Percentiles rank a stretch among this genome's conserved stretches.
Evolutionary conservation across 2,113 vertebrate genomes (phyloP).

Genomic region (Cololabis saira): DNA sequence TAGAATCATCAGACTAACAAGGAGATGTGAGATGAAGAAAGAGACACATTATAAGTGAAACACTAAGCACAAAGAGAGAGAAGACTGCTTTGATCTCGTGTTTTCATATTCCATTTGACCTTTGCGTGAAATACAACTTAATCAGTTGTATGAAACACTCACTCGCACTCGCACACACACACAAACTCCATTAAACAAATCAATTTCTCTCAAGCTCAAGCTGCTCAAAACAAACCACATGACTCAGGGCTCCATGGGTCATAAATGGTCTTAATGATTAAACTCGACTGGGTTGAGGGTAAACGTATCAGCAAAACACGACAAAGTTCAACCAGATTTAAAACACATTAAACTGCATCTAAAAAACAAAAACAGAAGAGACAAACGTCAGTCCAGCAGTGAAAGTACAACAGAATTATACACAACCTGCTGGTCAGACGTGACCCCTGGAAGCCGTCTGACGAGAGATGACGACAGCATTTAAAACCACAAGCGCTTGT

Average conservation of each 20-base stretch:
- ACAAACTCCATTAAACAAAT: too few relatives aligned
- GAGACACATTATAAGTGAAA: too few relatives aligned
- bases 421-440: not conserved
- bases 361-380: not conserved
- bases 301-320: not conserved
- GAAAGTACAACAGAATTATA: not conserved
- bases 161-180: too few relatives aligned
- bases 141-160: too few relatives aligned
- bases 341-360: not conserved
- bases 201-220: not conserved
- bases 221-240: conserved; percentile 9
- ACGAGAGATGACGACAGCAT: not conserved
- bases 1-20: too few relatives aligned
- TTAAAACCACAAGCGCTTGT: not conserved
- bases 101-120: too few relatives aligned
- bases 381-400: not conserved
- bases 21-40: too few relatives aligned
- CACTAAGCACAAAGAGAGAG: too few relatives aligned
- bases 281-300: conserved; percentile 5
- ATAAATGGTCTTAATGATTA: conserved; percentile 53
- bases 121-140: too few relatives aligned
- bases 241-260: not conserved
- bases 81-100: too few relatives aligned
- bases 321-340: not conserved
- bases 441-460: not conserved